A percentile compares a stretch with the other conserved stretches of the same genome.
Conservation (phyloP, 2,797 vertebrate genomes). For the Onychomys arenicola region DNA sequence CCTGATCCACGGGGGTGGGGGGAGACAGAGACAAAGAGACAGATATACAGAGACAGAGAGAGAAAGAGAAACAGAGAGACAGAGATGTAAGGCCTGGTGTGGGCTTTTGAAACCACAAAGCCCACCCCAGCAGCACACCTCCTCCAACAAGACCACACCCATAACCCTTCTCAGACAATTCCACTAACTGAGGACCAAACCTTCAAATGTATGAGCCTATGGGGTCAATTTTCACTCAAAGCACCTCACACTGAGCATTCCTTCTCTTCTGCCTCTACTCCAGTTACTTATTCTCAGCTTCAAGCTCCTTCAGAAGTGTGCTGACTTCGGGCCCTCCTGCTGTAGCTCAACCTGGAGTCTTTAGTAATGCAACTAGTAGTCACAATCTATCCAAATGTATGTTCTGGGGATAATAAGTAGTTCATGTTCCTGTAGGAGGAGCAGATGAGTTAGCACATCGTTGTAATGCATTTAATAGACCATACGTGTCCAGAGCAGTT, state of each 20-base stretch:
- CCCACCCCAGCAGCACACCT: neutral
- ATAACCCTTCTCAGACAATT: neutral
- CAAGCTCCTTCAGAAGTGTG: neutral
- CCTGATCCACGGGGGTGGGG: neutral
- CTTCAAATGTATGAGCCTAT: too few relatives aligned
- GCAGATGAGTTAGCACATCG: neutral
- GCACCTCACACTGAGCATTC: too few relatives aligned
- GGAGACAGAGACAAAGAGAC: neutral
- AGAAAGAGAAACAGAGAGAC: neutral
- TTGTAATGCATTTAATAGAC: neutral
- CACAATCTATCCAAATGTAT: neutral
- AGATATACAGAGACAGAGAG: neutral
- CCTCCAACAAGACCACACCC: neutral
- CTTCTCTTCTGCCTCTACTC: neutral
- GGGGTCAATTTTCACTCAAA: neutral
- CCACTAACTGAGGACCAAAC: neutral
- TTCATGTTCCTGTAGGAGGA: neutral
- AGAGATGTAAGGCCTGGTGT: neutral
- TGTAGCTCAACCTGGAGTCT: accelerated
- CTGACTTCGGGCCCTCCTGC: neutral
- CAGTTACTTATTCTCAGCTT: neutral
- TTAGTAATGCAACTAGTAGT: neutral
- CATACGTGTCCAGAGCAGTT: neutral
- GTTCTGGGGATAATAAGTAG: neutral
- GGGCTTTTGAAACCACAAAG: neutral